These are phyloP conservation scores for Coptodon rendalli DNA, from an alignment of 2,113 vertebrate species.

Conservation along the genomic window DNA sequence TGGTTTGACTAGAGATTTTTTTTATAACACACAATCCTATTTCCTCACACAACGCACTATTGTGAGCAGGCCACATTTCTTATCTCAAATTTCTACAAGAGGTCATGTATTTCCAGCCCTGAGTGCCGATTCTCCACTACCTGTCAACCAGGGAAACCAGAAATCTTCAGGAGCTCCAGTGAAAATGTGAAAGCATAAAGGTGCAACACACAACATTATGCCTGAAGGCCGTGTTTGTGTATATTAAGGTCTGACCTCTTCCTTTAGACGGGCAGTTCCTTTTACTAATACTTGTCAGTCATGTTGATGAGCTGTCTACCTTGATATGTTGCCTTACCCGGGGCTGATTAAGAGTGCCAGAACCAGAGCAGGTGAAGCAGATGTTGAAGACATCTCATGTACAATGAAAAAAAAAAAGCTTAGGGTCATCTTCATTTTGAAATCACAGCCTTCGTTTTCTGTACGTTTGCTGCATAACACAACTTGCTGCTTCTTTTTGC, in stretches of 20 bases:
- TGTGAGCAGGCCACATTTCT: not conserved
- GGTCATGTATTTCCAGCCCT: not conserved
- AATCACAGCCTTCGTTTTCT: not conserved
- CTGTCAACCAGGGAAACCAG: not conserved
- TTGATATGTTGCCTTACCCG: not conserved
- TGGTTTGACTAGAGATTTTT: conserved; percentile 2
- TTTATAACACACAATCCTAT: not conserved
- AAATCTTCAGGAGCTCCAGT: not conserved
- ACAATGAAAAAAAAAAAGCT: not conserved
- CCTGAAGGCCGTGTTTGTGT: not conserved
- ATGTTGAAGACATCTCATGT: not conserved
- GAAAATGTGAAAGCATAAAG: not conserved
- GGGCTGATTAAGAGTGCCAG: not conserved
- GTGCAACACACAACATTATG: not conserved
- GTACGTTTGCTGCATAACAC: not conserved
- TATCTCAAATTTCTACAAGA: not conserved
- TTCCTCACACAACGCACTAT: not conserved
- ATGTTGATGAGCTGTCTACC: conserved; percentile 9
- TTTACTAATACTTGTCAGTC: not conserved
- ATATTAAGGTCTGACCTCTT: not conserved
- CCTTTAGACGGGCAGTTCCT: not conserved
- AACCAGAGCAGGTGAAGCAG: not conserved
- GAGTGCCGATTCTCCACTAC: not conserved
- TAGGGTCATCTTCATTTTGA: not conserved
- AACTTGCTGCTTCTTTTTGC: not conserved